Evolutionary conservation across 2,888 invertebrate species (phyloP).

Genomic region (Clitarchus hookeri): DNA sequence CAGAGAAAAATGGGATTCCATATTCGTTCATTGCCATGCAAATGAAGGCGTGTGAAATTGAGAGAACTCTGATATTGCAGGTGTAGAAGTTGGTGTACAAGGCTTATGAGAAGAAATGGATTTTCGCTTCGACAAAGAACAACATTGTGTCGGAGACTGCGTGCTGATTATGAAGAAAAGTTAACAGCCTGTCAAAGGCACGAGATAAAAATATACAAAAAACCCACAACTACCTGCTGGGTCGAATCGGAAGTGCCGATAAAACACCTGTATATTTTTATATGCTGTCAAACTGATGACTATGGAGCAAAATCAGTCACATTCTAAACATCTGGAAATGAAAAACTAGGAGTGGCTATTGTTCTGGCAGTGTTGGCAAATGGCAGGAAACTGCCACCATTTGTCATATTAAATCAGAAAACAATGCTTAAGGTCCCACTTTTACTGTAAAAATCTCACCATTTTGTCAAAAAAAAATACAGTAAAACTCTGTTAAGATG

Average conservation of each 20-base stretch:
- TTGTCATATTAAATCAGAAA: slow-evolving; percentile 31
- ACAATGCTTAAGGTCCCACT: too few relatives aligned
- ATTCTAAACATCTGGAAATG: slow-evolving; percentile 21
- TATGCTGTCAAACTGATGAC: slow-evolving; percentile 28
- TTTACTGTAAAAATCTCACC: too few relatives aligned
- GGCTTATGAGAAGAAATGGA: background rate
- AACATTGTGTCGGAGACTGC: slow-evolving; percentile 3
- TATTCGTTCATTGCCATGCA: background rate
- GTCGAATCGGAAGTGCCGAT: slow-evolving; percentile 32
- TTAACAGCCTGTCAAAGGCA: slow-evolving; percentile 28
- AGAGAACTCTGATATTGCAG: background rate
- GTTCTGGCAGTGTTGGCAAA: slow-evolving; percentile 27
- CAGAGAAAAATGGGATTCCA: background rate
- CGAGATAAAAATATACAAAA: slow-evolving; percentile 29
- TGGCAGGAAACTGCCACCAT: slow-evolving; percentile 33
- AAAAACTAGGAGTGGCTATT: slow-evolving; percentile 28
- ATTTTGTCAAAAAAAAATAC: too few relatives aligned
- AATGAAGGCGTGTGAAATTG: background rate
- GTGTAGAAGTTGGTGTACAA: background rate
- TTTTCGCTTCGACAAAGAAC: background rate
- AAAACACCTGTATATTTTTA: slow-evolving; percentile 31
- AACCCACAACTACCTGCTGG: slow-evolving; percentile 18
- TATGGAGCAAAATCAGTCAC: slow-evolving; percentile 30
- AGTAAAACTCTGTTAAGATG: too few relatives aligned
- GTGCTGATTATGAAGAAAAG: slow-evolving; percentile 32